phyloP scores from a whole-genome alignment of 2,888 invertebrate genomes.

The Amiota mariae region DNA sequence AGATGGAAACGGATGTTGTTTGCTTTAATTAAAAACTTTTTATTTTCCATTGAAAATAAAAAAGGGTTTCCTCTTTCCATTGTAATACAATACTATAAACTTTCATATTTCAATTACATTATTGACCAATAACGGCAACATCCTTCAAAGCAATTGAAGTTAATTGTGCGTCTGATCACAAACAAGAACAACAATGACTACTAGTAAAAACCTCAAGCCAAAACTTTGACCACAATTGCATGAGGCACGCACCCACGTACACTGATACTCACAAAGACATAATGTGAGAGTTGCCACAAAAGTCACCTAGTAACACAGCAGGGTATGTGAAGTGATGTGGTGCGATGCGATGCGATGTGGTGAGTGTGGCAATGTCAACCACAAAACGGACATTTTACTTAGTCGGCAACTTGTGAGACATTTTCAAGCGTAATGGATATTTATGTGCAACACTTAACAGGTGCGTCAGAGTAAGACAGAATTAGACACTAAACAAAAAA shows the following conservation, averaged over 20 bases:
- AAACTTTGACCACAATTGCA: slow-evolving; percentile 25
- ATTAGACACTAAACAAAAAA: neutral
- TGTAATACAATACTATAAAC: neutral
- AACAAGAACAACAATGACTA: neutral
- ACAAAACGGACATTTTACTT: slow-evolving; percentile 40
- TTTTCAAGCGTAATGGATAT: slow-evolving; percentile 50
- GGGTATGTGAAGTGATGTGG: neutral
- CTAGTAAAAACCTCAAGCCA: neutral
- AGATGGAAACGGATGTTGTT: neutral
- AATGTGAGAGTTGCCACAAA: neutral
- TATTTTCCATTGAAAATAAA: neutral
- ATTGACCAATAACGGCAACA: slow-evolving; percentile 22
- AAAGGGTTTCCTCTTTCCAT: neutral
- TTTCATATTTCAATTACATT: slow-evolving; percentile 17
- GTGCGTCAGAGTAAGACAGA: slow-evolving; percentile 32
- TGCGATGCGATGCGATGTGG: neutral
- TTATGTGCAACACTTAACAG: slow-evolving; percentile 54
- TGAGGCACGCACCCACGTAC: slow-evolving; percentile 4
- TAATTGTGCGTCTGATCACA: neutral
- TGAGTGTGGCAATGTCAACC: neutral
- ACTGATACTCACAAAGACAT: neutral
- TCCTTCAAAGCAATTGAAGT: neutral
- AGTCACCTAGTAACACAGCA: neutral
- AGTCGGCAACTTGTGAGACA: slow-evolving; percentile 28
- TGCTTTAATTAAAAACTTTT: slow-evolving; percentile 12